These are phyloP conservation scores for Periplaneta americana DNA, from an alignment of 1,140 invertebrate genomes.

Conservation along the genomic window DNA sequence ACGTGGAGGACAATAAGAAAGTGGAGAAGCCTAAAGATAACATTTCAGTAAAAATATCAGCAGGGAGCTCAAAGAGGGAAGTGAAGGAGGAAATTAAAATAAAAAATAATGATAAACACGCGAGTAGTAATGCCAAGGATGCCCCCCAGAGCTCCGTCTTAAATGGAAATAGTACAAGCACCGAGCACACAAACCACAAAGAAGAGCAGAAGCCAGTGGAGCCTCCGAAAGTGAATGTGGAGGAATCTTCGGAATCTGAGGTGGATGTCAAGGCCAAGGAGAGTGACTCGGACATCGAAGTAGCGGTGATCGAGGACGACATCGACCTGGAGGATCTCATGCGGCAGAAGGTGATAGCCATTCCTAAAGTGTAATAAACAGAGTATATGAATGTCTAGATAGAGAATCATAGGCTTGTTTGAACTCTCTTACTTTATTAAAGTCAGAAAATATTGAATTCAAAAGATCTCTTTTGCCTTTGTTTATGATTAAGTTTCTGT, in stretches of 20 bases:
- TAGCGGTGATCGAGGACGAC: conserved; percentile 74
- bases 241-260: conserved; percentile 15
- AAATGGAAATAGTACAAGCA: background rate
- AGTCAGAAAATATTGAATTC: too few relatives aligned
- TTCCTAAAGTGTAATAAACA: too few relatives aligned
- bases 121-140: background rate
- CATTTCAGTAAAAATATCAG: conserved; percentile 21
- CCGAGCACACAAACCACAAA: conserved; percentile 23
- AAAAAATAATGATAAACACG: background rate
- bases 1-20: background rate
- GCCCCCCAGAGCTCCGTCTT: background rate
- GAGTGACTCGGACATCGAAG: conserved; percentile 66
- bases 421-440: too few relatives aligned
- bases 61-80: conserved; percentile 35
- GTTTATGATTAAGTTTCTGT: too few relatives aligned
- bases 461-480: too few relatives aligned
- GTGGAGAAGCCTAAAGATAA: conserved; percentile 23
- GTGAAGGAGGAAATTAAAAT: conserved; percentile 29
- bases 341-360: conserved; percentile 68
- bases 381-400: too few relatives aligned
- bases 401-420: too few relatives aligned
- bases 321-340: conserved; percentile 83
- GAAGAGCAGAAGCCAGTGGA: conserved; percentile 17
- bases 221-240: background rate
- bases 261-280: conserved; percentile 37